These are phyloP conservation scores for Tetrax tetrax DNA, from an alignment of 2,113 vertebrate species.

Conservation along the genomic window DNA sequence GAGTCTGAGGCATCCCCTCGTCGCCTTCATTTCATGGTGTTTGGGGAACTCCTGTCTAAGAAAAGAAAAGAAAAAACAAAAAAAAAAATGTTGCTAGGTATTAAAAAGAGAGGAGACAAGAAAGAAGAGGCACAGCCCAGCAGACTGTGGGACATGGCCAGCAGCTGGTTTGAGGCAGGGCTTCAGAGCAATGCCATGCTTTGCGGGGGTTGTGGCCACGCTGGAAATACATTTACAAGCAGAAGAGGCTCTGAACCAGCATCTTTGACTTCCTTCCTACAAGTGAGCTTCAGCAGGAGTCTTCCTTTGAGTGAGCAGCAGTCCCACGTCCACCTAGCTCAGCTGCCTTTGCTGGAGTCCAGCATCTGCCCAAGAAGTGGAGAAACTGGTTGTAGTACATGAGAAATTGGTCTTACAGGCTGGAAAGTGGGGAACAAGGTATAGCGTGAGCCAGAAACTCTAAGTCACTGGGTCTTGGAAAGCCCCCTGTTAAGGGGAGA, in stretches of 20 bases:
- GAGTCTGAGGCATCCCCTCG: background rate
- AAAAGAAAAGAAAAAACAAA: background rate
- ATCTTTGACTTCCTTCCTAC: background rate
- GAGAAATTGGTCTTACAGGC: background rate
- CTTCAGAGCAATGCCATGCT: background rate
- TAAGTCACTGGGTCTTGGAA: background rate
- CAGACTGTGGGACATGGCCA: background rate
- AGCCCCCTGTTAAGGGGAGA: background rate
- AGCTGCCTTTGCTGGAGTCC: background rate
- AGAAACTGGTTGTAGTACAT: background rate
- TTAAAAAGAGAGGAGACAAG: background rate
- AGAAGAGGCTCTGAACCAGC: background rate
- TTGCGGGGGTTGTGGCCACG: background rate
- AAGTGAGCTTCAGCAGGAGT: background rate
- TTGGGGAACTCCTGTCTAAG: background rate
- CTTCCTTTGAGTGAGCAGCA: background rate
- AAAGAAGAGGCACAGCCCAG: background rate
- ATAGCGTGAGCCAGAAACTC: background rate
- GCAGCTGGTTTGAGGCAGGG: background rate
- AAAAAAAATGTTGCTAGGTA: background rate
- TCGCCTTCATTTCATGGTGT: background rate
- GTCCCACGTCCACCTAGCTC: background rate
- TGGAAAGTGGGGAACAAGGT: background rate
- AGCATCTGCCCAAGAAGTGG: background rate
- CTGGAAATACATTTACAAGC: background rate